Conservation (phyloP, 1,140 invertebrate genomes). For the Platorchestia sp. region DNA sequence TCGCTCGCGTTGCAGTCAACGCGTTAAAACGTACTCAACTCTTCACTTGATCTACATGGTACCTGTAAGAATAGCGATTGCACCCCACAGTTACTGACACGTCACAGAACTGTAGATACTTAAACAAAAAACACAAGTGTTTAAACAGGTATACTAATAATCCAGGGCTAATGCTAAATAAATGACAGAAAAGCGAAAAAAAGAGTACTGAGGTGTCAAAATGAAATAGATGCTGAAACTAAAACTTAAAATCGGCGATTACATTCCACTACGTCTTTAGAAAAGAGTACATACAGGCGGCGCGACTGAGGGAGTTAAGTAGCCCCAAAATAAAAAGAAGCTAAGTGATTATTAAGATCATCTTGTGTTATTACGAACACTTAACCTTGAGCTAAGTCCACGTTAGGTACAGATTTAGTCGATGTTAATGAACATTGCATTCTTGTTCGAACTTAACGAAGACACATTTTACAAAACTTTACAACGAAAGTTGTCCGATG, state of each 20-base stretch:
- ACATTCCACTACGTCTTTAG: not conserved
- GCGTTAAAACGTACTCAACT: too few species aligned
- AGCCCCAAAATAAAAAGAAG: not conserved
- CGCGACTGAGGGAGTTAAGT: not conserved
- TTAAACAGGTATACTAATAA: not conserved
- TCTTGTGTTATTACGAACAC: not conserved
- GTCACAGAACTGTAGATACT: too few species aligned
- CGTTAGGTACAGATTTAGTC: not conserved
- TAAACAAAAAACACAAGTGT: not conserved
- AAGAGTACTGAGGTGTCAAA: not conserved
- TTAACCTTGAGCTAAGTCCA: not conserved
- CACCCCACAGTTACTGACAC: too few species aligned
- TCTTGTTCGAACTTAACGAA: not conserved
- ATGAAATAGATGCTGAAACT: not conserved
- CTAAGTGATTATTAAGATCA: not conserved
- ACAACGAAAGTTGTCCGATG: not conserved
- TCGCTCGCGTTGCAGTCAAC: too few species aligned
- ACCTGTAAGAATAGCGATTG: too few species aligned
- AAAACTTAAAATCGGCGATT: not conserved
- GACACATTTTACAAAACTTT: not conserved
- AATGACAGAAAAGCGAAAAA: not conserved
- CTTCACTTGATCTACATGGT: too few species aligned
- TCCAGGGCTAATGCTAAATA: not conserved
- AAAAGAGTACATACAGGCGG: not conserved
- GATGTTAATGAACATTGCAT: not conserved